Conservation (phyloP, 2,888 invertebrate genomes). For the Leucania comma region DNA sequence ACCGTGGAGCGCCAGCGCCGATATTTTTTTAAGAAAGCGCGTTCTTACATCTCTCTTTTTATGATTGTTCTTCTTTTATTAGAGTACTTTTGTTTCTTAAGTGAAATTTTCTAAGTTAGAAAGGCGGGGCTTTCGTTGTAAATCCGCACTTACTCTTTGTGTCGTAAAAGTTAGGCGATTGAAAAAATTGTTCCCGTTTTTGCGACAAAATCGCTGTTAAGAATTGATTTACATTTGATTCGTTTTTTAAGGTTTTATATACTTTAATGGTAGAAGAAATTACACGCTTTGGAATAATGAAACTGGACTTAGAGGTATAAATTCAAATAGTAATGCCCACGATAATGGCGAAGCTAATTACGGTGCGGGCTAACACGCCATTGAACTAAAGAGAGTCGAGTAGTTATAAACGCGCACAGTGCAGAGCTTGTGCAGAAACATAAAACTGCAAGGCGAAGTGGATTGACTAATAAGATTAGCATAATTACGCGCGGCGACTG, state of each 20-base stretch:
- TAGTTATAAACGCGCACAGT: slow-evolving; percentile 51
- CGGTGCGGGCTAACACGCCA: slow-evolving; percentile 62
- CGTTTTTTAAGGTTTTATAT: slow-evolving; percentile 23
- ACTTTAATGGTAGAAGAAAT: slow-evolving; percentile 11
- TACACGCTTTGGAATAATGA: slow-evolving; percentile 35
- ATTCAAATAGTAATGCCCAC: slow-evolving; percentile 63
- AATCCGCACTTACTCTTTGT: slow-evolving; percentile 87
- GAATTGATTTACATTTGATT: slow-evolving; percentile 61
- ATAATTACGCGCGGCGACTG: slow-evolving; percentile 82
- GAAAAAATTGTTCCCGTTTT: slow-evolving; percentile 83
- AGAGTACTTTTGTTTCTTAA: slow-evolving; percentile 90
- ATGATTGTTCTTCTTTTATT: slow-evolving; percentile 91
- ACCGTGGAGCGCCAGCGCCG: slow-evolving; percentile 56
- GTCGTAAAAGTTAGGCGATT: slow-evolving; percentile 87
- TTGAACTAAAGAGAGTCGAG: slow-evolving; percentile 59
- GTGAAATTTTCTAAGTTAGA: slow-evolving; percentile 88
- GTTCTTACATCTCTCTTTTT: slow-evolving; percentile 86
- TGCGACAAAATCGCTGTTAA: slow-evolving; percentile 52
- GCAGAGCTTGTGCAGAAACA: slow-evolving; percentile 73
- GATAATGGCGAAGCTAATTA: slow-evolving; percentile 63
- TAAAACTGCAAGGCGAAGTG: slow-evolving; percentile 83
- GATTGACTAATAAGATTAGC: slow-evolving; percentile 89
- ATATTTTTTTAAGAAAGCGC: slow-evolving; percentile 80
- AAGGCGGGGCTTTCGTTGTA: slow-evolving; percentile 85
- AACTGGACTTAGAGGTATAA: slow-evolving; percentile 49